Evolutionary conservation across 2,113 vertebrate genomes (phyloP).

Genomic region (Coptodon rendalli): DNA sequence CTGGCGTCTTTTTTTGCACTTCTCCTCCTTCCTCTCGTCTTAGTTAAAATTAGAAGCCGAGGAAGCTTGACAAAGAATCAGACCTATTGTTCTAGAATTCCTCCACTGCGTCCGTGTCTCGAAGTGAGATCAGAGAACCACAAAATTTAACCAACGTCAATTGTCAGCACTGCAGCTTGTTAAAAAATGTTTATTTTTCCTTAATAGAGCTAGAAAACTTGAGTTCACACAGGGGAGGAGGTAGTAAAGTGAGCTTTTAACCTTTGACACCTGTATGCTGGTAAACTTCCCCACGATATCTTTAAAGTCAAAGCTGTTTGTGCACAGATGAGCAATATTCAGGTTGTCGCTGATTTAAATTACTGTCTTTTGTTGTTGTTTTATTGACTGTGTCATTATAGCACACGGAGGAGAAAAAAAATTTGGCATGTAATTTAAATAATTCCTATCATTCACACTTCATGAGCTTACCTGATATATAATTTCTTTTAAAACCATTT

Average conservation of each 20-base stretch:
- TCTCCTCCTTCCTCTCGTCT: constrained; percentile 24
- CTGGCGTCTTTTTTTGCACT: background rate
- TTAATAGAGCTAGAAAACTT: background rate
- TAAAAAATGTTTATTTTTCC: background rate
- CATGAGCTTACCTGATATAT: background rate
- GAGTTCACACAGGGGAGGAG: background rate
- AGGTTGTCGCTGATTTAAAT: background rate
- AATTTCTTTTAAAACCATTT: background rate
- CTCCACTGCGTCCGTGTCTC: background rate
- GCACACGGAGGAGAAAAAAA: background rate
- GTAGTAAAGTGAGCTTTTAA: background rate
- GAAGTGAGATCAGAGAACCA: background rate
- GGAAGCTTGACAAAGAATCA: constrained; percentile 52
- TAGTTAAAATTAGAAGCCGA: constrained; percentile 60
- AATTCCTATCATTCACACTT: background rate
- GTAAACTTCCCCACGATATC: background rate
- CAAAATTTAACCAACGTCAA: background rate
- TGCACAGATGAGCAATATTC: background rate
- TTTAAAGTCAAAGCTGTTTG: background rate
- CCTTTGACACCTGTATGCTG: background rate
- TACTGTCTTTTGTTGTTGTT: background rate
- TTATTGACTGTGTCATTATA: background rate
- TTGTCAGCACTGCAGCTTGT: background rate
- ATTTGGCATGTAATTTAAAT: background rate
- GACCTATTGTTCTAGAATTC: constrained; percentile 57